Evolutionary conservation across 2,888 invertebrate genomes (phyloP), one percentile per base, ranked within the genome.

Genomic region (Caenorhabditis sp.): DNA sequence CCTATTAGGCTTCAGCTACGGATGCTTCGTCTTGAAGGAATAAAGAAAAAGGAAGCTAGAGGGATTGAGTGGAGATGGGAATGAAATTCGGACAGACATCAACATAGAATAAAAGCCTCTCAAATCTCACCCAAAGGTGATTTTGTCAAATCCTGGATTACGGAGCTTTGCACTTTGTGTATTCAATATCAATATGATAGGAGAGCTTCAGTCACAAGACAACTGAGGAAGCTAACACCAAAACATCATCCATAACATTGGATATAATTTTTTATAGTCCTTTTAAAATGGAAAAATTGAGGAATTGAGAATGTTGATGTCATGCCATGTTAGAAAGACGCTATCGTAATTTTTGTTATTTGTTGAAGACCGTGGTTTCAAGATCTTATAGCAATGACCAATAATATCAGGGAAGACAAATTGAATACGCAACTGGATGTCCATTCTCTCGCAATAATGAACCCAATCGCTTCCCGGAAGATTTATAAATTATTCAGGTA

Each of bases 401-500:
- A 44, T n/a, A 41, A 56, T 38, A 70, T 56, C 19, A 44, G 41
- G 19, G 26, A n/a, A 10, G n/a, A n/a, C n/a, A 22, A 5, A 54
- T 63, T 63, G 51, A 63, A 75, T 47, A 61, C 70, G 63, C 56
- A 56, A 51, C 54, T 77, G 47, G 70, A 44, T 51, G 41, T 38
- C 69, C 59, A 77, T 77, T 61, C 54, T 69, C 38, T 61, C 5
- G 41, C 66, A 80, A 70, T 79, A 66, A 80, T 80, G 72, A 73
- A 80, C 66, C 73, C 66, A 66, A 72, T 64, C 47, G 66, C 80
- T 59, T 73, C 73, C 69, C 66, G 35, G 80, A 66, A 80, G 61
- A 74, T 68, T 66, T 41, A 80, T 80, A 54, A 74, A 80, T 80
- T 74, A 80, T 80, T 73, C 73, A 80, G 64, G 59, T 59, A 74